Evolutionary conservation across 2,797 vertebrate species (phyloP).

Genomic region (Aselliscus stoliczkanus): DNA sequence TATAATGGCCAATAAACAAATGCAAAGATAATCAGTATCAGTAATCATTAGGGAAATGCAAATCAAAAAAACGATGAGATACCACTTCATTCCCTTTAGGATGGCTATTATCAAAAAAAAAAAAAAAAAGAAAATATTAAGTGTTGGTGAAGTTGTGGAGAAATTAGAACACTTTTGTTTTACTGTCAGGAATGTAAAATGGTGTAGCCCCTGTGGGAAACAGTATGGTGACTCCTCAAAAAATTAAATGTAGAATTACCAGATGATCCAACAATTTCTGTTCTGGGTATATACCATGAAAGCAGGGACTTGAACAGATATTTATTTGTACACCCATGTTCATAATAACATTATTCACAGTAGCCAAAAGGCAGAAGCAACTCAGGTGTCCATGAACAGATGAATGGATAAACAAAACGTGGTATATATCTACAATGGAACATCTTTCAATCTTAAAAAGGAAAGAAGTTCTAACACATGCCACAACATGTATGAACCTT

Average conservation of each 20-base stretch:
- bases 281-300: neutral
- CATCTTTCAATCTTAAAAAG: neutral
- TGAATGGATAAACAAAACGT: neutral
- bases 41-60: neutral
- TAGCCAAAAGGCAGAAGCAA: neutral
- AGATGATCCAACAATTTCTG: neutral
- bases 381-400: neutral
- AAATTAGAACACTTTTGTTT: neutral
- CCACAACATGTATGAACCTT: neutral
- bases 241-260: neutral
- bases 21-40: neutral
- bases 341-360: neutral
- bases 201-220: neutral
- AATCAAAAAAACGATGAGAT: neutral
- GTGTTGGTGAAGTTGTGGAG: neutral
- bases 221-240: neutral
- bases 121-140: neutral
- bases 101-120: neutral
- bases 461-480: neutral
- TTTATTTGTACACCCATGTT: neutral
- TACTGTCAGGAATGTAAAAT: neutral
- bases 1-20: neutral
- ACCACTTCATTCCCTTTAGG: neutral
- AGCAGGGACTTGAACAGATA: neutral
- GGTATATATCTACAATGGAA: neutral